Evolutionary conservation across 1,140 invertebrate species (phyloP), one percentile per base, ranked within the genome.

Genomic region (Drosophila takahashii): DNA sequence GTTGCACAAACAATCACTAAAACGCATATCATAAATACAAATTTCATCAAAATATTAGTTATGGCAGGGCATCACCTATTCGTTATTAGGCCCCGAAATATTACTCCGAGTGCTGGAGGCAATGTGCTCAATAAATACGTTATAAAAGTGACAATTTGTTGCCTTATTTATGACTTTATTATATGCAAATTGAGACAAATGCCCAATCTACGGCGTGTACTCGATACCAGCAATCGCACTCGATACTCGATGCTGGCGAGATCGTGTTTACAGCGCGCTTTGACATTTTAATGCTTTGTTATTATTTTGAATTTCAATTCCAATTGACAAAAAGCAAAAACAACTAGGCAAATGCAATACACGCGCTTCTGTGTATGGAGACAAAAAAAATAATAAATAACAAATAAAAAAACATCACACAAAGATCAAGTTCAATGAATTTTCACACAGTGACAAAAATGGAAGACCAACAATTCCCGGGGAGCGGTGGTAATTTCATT

Each of bases 351-450:
- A 54, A 79, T 83, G 69, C 79, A 79, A 58, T 41, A 34, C 80
- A 83, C 80, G 71, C 80, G 80, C 61, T 56, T 45, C 22, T 54
- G 32, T 36, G 29, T 27, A 36, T 22, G 32, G 44, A 69, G 48
- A 36, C 58, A 13, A 36, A 13, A 26, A 18, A 37, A 39, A 22
- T 9, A 62, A 36, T 26, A 36, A 10, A 44, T 26, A 36, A 50
- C 32, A 8, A 32, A 27, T 16, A 9, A 48, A 39, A 41, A 61
- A 29, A 47, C 26, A 47, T 44, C 45, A 54, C 48, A 74, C 79
- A 83, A 66, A 86, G 83, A 86, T 86, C 83, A 86, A 86, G 83
- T 86, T 86, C 83, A 86, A 79, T 86, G 83, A 86, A 86, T 86
- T 86, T 86, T 86, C 79, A 79, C 51, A 77, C 48, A 45, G 62